A percentile compares a stretch with the other conserved stretches of the same genome.
Conservation (phyloP, 2,888 invertebrate species). For the Philereme transversata region DNA sequence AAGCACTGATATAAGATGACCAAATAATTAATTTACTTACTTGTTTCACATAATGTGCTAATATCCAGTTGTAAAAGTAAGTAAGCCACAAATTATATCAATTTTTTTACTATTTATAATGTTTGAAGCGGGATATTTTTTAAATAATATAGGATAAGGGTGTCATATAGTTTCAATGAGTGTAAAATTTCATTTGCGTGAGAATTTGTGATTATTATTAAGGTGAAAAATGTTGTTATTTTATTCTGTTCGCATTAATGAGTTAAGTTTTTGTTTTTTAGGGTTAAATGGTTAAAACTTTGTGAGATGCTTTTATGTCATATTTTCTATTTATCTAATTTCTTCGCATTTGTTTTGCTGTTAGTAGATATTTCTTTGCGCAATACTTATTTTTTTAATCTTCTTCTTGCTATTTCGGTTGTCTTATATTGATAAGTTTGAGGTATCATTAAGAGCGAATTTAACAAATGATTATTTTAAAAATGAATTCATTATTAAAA, state of each 20-base stretch:
- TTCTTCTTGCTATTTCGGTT: constrained; percentile 7
- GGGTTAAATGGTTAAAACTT: constrained; percentile 45
- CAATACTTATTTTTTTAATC: constrained; percentile 19
- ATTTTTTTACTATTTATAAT: neutral
- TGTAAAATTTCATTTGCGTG: constrained; percentile 35
- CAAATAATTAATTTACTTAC: constrained; percentile 16
- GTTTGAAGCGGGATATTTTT: constrained; percentile 15
- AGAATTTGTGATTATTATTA: constrained; percentile 51
- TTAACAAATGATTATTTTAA: constrained; percentile 30
- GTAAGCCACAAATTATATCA: constrained; percentile 11
- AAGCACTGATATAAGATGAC: constrained; percentile 27
- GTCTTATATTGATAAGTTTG: constrained; percentile 16
- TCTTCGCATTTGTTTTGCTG: constrained; percentile 20
- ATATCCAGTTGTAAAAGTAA: neutral
- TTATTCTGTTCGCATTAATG: constrained; percentile 46
- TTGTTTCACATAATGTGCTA: constrained; percentile 4
- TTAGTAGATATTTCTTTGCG: constrained; percentile 13
- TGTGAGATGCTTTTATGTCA: constrained; percentile 44
- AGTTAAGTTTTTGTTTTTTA: constrained; percentile 71
- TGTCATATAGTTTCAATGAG: constrained; percentile 17
- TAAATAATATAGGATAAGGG: neutral
- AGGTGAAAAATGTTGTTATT: constrained; percentile 57
- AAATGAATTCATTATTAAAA: constrained; percentile 24
- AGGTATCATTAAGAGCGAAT: constrained; percentile 34
- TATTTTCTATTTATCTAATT: constrained; percentile 2